Conservation (phyloP, 2,888 invertebrate species). For the Panorpa germanica region DNA sequence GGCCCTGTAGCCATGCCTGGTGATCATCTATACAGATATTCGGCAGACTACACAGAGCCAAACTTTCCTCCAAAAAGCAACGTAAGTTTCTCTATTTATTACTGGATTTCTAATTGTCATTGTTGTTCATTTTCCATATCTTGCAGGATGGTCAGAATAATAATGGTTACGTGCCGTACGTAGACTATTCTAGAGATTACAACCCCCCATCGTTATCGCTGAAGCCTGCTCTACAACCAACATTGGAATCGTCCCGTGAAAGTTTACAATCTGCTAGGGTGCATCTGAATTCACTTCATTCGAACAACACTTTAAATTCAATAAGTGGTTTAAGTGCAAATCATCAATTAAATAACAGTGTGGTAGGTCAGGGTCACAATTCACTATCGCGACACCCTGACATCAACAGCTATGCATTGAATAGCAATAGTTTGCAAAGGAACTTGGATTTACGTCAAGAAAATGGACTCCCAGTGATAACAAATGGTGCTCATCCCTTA, state of each 20-base stretch:
- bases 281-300: too few species aligned
- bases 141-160: conserved; percentile 54
- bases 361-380: conserved; percentile 5
- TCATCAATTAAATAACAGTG: conserved; percentile 9
- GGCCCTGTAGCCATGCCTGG: conserved; percentile 57
- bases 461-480: conserved; percentile 21
- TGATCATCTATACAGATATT: conserved; percentile 49
- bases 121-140: background rate
- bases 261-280: too few species aligned
- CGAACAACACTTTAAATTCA: conserved; percentile 2
- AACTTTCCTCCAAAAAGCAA: conserved; percentile 60
- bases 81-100: too few species aligned
- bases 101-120: background rate
- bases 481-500: conserved; percentile 5
- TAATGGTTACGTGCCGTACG: conserved; percentile 75
- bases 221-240: too few species aligned
- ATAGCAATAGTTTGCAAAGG: conserved; percentile 18
- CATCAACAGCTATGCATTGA: conserved; percentile 14
- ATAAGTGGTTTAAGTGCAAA: conserved; percentile 8
- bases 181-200: conserved; percentile 76
- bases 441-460: conserved; percentile 19
- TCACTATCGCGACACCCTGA: conserved; percentile 10
- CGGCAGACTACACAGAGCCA: conserved; percentile 61
- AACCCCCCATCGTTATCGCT: conserved; percentile 46
- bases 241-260: too few species aligned